Percentiles rank a stretch among this genome's conserved stretches.
These are phyloP conservation scores for Dicranocentrus wangi DNA, from an alignment of 2,888 invertebrate species.

Conservation along the genomic window DNA sequence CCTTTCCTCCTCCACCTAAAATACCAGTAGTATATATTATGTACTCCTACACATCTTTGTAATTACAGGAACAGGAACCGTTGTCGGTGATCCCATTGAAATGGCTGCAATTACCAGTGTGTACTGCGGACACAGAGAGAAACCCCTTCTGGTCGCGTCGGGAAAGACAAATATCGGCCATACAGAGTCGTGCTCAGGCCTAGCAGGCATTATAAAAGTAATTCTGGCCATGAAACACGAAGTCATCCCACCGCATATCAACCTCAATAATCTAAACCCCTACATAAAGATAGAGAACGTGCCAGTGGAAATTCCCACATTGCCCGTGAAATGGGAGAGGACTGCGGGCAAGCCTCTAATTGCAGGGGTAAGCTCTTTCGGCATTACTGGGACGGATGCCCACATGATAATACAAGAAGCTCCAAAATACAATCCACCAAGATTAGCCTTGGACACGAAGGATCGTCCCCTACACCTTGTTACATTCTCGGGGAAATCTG, in stretches of 20 bases:
- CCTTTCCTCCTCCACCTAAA: background rate
- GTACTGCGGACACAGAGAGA: slow-evolving; percentile 46
- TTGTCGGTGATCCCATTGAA: slow-evolving; percentile 64
- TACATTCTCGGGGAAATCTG: slow-evolving; percentile 60
- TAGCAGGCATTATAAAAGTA: slow-evolving; percentile 54
- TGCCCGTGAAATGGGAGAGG: slow-evolving; percentile 29
- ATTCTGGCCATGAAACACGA: slow-evolving; percentile 63
- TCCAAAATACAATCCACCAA: slow-evolving; percentile 34
- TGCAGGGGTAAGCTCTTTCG: slow-evolving; percentile 60
- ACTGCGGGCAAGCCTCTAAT: slow-evolving; percentile 17
- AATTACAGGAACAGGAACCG: slow-evolving; percentile 34
- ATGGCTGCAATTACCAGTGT: slow-evolving; percentile 56
- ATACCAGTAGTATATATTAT: background rate
- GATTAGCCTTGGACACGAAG: background rate
- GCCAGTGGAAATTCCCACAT: slow-evolving; percentile 61
- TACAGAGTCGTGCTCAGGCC: slow-evolving; percentile 46
- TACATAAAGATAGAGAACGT: slow-evolving; percentile 60
- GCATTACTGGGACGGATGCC: slow-evolving; percentile 60
- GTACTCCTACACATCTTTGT: background rate
- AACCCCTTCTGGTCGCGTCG: slow-evolving; percentile 54
- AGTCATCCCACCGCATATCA: slow-evolving; percentile 62
- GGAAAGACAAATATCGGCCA: slow-evolving; percentile 64
- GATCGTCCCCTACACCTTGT: slow-evolving; percentile 54
- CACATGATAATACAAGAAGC: slow-evolving; percentile 63
- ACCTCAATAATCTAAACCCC: slow-evolving; percentile 61